Evolutionary conservation across 30 jellyfish, hydroid and myxozoan species (phyloP), one percentile per base, ranked within the genome.

Genomic region (Hydra vulgaris): DNA sequence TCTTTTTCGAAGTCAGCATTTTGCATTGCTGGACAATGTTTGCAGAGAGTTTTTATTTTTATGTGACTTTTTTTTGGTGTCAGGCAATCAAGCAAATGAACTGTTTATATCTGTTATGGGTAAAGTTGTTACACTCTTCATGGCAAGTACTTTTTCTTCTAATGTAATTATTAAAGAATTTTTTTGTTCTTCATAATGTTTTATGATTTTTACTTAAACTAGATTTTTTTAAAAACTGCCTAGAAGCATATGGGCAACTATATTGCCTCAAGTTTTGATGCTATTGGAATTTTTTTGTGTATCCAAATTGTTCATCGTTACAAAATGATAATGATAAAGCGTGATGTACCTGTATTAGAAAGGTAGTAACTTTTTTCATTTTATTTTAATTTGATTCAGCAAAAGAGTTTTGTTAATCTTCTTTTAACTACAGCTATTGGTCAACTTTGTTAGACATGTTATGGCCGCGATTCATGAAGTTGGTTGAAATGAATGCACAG

Each of bases 191-290:
- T 69, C 52, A 79, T 23, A 40, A 18, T 26, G 26, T 25, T 25
- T 76, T 26, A 18, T 7, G 55, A 18, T 24, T 25, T 23, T 21
- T 54, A 19, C 21, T 18, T 7, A 17, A 71, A 21, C 18, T 72
- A n/a, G 79, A 23, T 1, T 23, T 83, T 66, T 72, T 69, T 71
- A 70, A 74, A 79, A 40, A 40, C 61, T 40, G 61, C 61, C 61
- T 74, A 92, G 98, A 92, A 92, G 84, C 98, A 92, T 89, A 92
- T 92, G 98, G 94, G 88, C 26, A 92, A 88, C 77, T 87, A 87
- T 71, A 90, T 92, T 27, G 76, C 87, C 22, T 77, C 96, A 18
- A 86, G 98, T 73, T 92, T 73, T 77, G 98, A 92, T 73, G 86
- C 96, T 17, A 92, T 92, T 70, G 98, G 92, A 21, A 81, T 92